Percentiles rank a stretch among this genome's conserved stretches.
phyloP scores from a whole-genome alignment of 1,140 invertebrate species.

The Bombus pascuorum region DNA sequence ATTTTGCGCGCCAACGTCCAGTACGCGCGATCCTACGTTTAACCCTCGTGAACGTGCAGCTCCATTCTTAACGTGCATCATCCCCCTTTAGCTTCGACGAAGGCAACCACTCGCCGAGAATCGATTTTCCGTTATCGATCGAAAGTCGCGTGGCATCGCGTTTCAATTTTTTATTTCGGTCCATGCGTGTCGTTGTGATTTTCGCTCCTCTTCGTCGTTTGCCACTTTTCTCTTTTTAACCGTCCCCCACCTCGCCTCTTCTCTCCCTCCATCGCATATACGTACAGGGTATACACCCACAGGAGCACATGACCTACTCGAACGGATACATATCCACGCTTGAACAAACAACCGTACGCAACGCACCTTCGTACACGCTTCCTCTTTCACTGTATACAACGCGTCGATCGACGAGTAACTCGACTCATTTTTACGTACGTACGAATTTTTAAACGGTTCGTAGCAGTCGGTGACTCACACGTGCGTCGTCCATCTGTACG shows the following conservation, averaged over 20 bases:
- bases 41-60: not conserved
- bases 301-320: not conserved
- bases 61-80: not conserved
- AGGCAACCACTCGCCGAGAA: not conserved
- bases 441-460: not conserved
- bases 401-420: not conserved
- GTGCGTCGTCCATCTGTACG: not conserved
- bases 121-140: not conserved
- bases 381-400: no score
- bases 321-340: not conserved
- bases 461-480: not conserved
- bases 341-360: not conserved
- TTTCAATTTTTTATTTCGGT: constrained; percentile 32
- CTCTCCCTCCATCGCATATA: no score
- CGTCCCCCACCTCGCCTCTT: not conserved
- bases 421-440: not conserved
- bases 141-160: not conserved
- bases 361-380: not conserved
- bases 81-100: not conserved
- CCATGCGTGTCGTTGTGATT: constrained; percentile 33
- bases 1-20: not conserved
- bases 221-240: not conserved
- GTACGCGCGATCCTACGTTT: not conserved
- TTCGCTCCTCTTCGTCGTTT: not conserved
- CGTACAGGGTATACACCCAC: not conserved